Conservation (phyloP, 2,888 invertebrate species). For the Psylliodes chrysocephalus region DNA sequence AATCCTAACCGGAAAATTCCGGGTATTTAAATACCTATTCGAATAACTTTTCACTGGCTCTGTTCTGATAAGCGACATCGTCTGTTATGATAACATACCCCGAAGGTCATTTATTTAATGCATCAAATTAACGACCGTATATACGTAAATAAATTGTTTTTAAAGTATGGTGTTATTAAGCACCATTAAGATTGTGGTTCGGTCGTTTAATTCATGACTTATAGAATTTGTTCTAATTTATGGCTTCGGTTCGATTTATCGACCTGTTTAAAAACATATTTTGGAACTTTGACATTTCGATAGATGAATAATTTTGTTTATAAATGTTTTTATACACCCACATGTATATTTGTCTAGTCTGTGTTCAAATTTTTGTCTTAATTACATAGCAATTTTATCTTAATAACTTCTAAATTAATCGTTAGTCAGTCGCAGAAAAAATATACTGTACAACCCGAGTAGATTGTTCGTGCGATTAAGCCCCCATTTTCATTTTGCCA, state of each 20-base stretch:
- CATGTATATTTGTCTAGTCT: too few species aligned
- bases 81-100: not conserved
- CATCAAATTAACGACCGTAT: conserved; percentile 10
- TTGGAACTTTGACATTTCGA: not conserved
- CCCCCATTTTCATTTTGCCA: too few species aligned
- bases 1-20: too few species aligned
- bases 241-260: conserved; percentile 4
- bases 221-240: conserved; percentile 17
- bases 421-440: too few species aligned
- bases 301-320: too few species aligned
- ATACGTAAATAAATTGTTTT: conserved; percentile 21
- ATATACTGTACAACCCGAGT: too few species aligned
- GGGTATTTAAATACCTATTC: too few species aligned
- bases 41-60: not conserved
- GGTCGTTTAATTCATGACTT: not conserved
- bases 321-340: too few species aligned
- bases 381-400: too few species aligned
- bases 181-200: conserved; percentile 21
- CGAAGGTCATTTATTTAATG: conserved; percentile 24
- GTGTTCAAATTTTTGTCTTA: too few species aligned
- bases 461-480: too few species aligned
- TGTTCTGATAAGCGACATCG: not conserved
- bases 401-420: too few species aligned
- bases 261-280: not conserved
- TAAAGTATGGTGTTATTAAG: conserved; percentile 18